These are phyloP conservation scores for Cantharis rustica DNA, from an alignment of 2,888 invertebrate species.

Conservation along the genomic window DNA sequence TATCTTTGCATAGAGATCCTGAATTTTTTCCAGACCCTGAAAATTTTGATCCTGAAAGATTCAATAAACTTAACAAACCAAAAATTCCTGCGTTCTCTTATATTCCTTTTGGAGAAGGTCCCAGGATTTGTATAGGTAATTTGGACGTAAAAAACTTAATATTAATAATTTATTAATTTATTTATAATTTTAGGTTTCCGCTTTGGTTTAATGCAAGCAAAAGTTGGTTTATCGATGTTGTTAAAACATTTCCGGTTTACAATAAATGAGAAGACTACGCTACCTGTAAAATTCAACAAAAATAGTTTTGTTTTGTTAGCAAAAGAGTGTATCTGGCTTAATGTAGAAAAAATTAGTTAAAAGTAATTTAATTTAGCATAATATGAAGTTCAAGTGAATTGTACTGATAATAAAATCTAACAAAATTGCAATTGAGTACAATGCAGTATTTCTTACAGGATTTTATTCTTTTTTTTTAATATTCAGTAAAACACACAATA, in stretches of 20 bases:
- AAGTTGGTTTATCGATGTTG: neutral
- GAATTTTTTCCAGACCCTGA: slow-evolving; percentile 56
- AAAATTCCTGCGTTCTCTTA: neutral
- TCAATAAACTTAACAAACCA: slow-evolving; percentile 44
- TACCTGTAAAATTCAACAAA: neutral
- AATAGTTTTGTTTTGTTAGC: neutral
- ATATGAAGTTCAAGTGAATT: no score
- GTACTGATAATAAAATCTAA: no score
- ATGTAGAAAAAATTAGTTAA: neutral
- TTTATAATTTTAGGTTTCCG: neutral
- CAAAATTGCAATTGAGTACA: no score
- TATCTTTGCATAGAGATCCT: slow-evolving; percentile 42
- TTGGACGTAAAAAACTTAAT: neutral
- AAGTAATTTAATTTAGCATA: no score
- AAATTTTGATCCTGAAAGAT: slow-evolving; percentile 66
- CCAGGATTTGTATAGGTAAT: neutral
- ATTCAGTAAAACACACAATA: no score
- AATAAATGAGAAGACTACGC: neutral
- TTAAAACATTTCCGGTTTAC: neutral
- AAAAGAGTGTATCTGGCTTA: neutral
- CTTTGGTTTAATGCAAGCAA: neutral
- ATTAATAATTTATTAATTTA: neutral
- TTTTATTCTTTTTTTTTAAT: no score
- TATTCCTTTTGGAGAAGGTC: neutral
- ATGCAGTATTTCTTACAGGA: no score